Base-by-base conservation (phyloP, 2,888 invertebrate species). In the Apoda limacodes region DNA sequence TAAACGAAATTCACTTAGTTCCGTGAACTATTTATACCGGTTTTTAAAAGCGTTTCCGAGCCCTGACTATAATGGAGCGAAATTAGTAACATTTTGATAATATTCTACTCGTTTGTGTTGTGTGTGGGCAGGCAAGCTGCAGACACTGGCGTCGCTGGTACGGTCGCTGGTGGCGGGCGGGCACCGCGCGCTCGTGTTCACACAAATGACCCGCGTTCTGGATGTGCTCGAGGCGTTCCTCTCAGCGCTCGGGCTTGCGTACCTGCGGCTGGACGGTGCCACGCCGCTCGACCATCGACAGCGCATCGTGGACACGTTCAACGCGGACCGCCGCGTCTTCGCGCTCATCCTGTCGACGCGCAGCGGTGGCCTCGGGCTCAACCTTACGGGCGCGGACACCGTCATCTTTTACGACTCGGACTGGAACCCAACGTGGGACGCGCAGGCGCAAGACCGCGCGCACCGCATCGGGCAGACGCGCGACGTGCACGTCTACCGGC, bases 381-480 rank as follows among this genome's bases (percentile, higher is more conserved):
- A 99, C 84, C 84, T 99, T 46, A 98, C 98, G 17, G 99, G 98
- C 44, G 99, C 99, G 24, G 99, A 99, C 81, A 95, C 96, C 50
- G 98, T 99, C 47, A 92, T 99, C 65, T 99, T 99, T 83, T 99
- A 99, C 74, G 99, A 99, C 82, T 97, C 96, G 40, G 98, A 98
- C 80, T 98, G 98, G 98, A 98, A 98, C 85, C 98, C 98, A 28
- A 98, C 98, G 4, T 98, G 99, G 98, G 99, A 99, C 82, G 98
- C 98, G 38, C 76, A 76, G 59, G 95, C 94, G 42, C 94, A 94
- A 74, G 95, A 95, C 81, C 86, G 97, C 48, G 98, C 98, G 70
- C 99, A 99, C 83, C 88, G 99, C 53, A 99, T 99, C 66, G 99
- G 99, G 0, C 99, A 99, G 82, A 99, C 98, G 10, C 84, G 98